These are phyloP conservation scores for Timandra comae DNA, from an alignment of 2,888 invertebrate genomes.

Conservation along the genomic window DNA sequence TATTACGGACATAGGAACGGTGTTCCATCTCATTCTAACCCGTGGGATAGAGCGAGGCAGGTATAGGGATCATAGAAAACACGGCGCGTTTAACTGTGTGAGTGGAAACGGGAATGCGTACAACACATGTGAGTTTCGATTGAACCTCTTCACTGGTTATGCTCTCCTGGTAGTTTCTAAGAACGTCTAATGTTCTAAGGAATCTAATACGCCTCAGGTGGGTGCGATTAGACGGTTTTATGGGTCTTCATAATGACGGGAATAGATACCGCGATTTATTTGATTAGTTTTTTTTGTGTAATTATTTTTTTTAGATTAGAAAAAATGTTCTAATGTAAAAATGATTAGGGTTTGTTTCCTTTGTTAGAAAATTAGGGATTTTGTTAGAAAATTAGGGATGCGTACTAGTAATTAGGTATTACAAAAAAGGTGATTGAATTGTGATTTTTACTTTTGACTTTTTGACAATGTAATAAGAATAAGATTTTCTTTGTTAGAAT, in stretches of 20 bases:
- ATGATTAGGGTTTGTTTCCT: no score
- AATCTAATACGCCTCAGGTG: constrained; percentile 42
- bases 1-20: background rate
- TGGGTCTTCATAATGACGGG: background rate
- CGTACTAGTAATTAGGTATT: no score
- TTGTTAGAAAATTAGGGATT: no score
- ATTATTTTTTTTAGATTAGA: no score
- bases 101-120: constrained; percentile 44
- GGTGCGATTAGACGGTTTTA: constrained; percentile 6
- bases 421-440: no score
- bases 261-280: no score
- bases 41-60: constrained; percentile 36
- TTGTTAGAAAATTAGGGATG: no score
- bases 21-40: constrained; percentile 8
- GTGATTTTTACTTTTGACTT: no score
- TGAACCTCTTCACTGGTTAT: constrained; percentile 53
- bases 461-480: no score
- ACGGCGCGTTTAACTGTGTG: constrained; percentile 40
- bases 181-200: constrained; percentile 71
- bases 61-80: constrained; percentile 59
- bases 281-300: no score
- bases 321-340: no score
- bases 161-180: constrained; percentile 71
- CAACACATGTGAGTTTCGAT: constrained; percentile 45
- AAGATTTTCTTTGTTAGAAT: no score